Percentiles rank a stretch among this genome's conserved stretches.
Conservation (phyloP, 2,797 vertebrate species). For the Otolemur crassicaudatus region DNA sequence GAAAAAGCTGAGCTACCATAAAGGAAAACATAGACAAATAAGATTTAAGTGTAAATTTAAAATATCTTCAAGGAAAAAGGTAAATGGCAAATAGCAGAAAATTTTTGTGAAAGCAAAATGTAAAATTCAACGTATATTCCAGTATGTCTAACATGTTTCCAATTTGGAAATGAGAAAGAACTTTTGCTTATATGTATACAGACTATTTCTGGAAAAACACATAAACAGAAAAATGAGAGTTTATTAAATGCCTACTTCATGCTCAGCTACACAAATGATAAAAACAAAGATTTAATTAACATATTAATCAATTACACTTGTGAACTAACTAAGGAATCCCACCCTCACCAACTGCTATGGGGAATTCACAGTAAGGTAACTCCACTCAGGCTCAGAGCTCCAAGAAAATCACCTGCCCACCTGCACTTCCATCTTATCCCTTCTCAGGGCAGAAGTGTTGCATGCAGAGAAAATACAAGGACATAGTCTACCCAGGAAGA, state of each 20-base stretch:
- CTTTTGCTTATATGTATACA: background rate
- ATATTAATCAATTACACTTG: background rate
- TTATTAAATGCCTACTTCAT: conserved; percentile 28
- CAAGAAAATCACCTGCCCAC: background rate
- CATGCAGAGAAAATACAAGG: background rate
- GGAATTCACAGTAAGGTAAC: background rate
- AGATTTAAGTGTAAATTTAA: conserved; percentile 42
- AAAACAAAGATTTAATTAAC: conserved; percentile 24
- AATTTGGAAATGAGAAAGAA: background rate
- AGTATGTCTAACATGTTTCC: background rate
- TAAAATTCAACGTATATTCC: background rate
- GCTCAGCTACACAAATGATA: background rate
- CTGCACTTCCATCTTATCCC: background rate
- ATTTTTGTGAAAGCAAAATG: background rate
- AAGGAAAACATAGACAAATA: conserved; percentile 8
- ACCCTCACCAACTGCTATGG: background rate
- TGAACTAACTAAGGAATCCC: background rate
- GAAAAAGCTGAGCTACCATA: background rate
- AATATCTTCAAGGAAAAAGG: conserved; percentile 38
- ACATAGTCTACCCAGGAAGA: background rate
- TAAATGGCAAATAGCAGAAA: conserved; percentile 19
- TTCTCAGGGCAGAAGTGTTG: background rate
- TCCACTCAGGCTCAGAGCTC: background rate
- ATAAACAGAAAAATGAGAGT: conserved; percentile 31
- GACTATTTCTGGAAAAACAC: conserved; percentile 8